Evolutionary conservation across 2,888 invertebrate genomes (phyloP).

Genomic region (Rhingia rostrata): DNA sequence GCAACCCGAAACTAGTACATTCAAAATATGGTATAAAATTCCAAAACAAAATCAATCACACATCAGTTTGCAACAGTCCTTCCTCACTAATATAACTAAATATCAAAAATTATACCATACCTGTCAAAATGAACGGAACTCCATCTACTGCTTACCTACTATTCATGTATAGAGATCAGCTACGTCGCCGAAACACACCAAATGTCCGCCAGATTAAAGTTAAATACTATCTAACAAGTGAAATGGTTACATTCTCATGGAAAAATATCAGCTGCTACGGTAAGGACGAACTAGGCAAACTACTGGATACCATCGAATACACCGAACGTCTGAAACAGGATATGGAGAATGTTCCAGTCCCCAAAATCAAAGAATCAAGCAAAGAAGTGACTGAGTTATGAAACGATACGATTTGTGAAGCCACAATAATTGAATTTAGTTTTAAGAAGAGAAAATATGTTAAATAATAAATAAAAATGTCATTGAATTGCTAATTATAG

Average conservation of each 20-base stretch:
- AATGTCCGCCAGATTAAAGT: background rate
- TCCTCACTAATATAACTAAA: background rate
- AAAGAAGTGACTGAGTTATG: constrained; percentile 30
- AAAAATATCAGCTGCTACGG: constrained; percentile 21
- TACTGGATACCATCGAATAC: constrained; percentile 27
- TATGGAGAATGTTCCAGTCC: constrained; percentile 1
- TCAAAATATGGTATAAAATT: too few species aligned
- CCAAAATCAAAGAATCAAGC: too few species aligned
- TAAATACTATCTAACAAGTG: constrained; percentile 31
- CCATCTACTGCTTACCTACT: constrained; percentile 37
- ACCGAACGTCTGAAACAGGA: constrained; percentile 17
- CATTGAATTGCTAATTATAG: too few species aligned
- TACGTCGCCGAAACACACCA: constrained; percentile 9
- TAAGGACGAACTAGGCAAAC: constrained; percentile 29
- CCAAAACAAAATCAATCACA: too few species aligned
- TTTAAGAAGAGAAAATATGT: too few species aligned
- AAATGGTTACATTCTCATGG: constrained; percentile 35
- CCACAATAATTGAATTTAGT: too few species aligned
- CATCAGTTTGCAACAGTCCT: background rate
- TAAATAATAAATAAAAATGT: too few species aligned
- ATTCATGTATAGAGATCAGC: constrained; percentile 23
- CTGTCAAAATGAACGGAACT: background rate
- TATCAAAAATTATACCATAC: background rate
- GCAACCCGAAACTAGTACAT: too few species aligned
- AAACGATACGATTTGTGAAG: too few species aligned